phyloP scores from a whole-genome alignment of 2,113 vertebrate genomes.

The Capricornis sumatraensis region DNA sequence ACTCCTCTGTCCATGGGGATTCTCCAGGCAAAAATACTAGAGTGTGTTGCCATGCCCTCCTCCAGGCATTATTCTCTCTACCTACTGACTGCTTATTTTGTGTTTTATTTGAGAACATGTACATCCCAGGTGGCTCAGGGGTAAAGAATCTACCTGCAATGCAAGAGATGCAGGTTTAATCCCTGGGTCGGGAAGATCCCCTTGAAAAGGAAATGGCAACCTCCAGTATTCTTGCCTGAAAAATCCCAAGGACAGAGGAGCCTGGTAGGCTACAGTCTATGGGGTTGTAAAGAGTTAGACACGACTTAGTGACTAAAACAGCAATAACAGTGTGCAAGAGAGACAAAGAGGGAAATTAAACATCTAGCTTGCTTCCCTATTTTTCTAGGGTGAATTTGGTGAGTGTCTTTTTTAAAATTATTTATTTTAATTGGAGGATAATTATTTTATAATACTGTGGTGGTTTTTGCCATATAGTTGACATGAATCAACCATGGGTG shows the following conservation, averaged over 20 bases:
- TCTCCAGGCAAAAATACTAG: neutral
- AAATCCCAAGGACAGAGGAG: neutral
- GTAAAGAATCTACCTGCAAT: neutral
- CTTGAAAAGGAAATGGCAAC: neutral
- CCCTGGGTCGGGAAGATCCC: neutral
- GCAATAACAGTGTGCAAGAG: neutral
- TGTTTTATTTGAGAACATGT: neutral
- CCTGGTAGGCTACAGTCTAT: neutral
- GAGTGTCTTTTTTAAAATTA: neutral
- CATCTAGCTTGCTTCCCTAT: neutral
- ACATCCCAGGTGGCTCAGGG: neutral
- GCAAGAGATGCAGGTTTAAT: neutral
- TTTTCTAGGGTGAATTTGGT: neutral
- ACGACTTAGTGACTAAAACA: neutral
- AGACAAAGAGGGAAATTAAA: neutral
- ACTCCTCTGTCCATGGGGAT: neutral
- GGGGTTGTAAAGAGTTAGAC: neutral
- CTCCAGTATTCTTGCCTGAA: neutral
- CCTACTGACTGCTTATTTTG: neutral
- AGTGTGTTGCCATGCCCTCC: neutral
- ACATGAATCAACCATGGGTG: neutral
- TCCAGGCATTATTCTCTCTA: neutral
- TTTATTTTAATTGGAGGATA: too few relatives aligned
- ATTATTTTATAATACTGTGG: too few relatives aligned
- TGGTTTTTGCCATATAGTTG: neutral